Conservation (phyloP, 2,797 vertebrate genomes). For the Rousettus madagascariensis region DNA sequence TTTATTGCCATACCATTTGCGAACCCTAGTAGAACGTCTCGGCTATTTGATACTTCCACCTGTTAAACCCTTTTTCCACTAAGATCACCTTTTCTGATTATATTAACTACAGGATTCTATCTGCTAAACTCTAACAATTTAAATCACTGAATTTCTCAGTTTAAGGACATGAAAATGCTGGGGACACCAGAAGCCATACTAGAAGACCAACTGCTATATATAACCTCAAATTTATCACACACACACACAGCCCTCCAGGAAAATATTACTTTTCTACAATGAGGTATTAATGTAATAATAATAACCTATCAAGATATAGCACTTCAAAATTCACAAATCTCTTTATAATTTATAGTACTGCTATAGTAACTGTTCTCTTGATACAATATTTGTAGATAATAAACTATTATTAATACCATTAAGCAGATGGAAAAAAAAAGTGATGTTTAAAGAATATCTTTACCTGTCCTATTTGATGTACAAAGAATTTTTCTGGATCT, state of each 20-base stretch:
- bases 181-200: not conserved
- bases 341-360: not conserved
- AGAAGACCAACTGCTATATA: not conserved
- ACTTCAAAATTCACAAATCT: not conserved
- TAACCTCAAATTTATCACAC: not conserved
- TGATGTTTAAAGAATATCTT: not conserved
- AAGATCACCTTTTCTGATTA: not conserved
- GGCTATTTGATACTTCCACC: not conserved
- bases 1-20: not conserved
- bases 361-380: not conserved
- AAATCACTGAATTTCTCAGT: not conserved
- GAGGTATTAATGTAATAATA: not conserved
- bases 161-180: not conserved
- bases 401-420: not conserved
- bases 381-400: not conserved
- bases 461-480: not conserved
- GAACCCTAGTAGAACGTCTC: not conserved
- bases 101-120: not conserved
- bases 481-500: not conserved
- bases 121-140: not conserved
- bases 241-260: not conserved
- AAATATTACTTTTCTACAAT: not conserved
- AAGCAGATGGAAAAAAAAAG: not conserved
- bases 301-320: not conserved
- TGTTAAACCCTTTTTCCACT: not conserved